Evolutionary conservation across 2,888 invertebrate genomes (phyloP).

Genomic region (Cantharis rustica): DNA sequence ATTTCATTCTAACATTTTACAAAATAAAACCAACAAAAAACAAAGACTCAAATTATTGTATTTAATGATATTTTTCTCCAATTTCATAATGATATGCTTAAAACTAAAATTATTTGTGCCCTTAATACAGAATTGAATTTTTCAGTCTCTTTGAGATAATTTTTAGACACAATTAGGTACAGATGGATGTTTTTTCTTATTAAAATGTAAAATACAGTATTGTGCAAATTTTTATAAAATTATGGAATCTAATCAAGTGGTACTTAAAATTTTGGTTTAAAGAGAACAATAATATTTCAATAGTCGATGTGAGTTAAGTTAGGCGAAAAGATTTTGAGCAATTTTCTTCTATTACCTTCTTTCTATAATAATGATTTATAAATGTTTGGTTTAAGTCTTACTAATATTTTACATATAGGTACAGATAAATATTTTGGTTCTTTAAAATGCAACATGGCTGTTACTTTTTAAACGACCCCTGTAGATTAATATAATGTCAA

Average conservation of each 20-base stretch:
- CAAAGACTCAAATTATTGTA: background rate
- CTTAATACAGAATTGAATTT: conserved; percentile 1
- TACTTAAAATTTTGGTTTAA: background rate
- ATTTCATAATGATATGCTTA: background rate
- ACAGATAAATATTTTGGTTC: background rate
- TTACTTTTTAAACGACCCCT: background rate
- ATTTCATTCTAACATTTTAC: background rate
- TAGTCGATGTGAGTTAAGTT: background rate
- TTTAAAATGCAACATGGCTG: background rate
- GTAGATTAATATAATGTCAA: background rate
- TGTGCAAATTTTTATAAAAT: background rate
- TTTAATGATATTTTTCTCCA: background rate
- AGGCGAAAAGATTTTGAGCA: conserved; percentile 12
- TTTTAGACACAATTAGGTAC: background rate
- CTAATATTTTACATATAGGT: background rate
- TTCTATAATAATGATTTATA: background rate
- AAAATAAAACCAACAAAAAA: background rate
- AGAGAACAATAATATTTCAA: background rate
- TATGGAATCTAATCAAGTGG: background rate
- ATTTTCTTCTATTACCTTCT: conserved; percentile 8
- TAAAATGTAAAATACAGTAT: background rate
- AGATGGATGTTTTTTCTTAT: background rate
- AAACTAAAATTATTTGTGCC: conserved; percentile 4
- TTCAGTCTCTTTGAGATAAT: conserved; percentile 4
- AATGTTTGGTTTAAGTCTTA: background rate